Evolutionary conservation across 2,113 vertebrate genomes (phyloP), one percentile per base, ranked within the genome.

Genomic region (Lepidiolamprologus cunningtoni): DNA sequence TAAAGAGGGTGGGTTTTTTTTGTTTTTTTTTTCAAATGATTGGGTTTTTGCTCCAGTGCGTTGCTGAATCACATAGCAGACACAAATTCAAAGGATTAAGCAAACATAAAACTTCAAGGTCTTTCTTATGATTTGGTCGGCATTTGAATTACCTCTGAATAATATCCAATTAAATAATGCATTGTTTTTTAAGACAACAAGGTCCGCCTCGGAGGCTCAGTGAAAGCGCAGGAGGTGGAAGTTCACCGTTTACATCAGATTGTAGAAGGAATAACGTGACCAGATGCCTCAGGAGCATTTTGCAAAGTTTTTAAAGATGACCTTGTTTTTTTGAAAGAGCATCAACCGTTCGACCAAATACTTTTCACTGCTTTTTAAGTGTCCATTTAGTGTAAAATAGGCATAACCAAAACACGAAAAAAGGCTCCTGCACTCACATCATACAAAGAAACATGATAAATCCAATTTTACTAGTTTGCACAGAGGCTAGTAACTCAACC

Each of bases 121-220:
- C 90, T 94, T 85, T 91, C 90, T 88, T 81, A 87, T 92, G 93
- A 93, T 82, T 86, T 83, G 85, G 89, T 91, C 84, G 90, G 90
- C 82, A 89, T 94, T 94, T 92, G 90, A 94, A 95, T 93, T 86
- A 86, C 87, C 87, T 92, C 87, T 85, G 91, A 94, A 89, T 95
- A 93, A 90, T 94, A 93, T 95, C 93, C 90, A 94, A 92, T 93
- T 95, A 93, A 95, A 94, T 92, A 93, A 94, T 93, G 88, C 89
- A 95, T 95, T 91, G 92, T 95, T 93, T 92, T 68, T 50, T 57
- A 81, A 91, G 82, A 92, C 91, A 91, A 93, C 90, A 81, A 86
- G 89, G 61, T 50, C 85, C 81, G 81, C 87, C 87, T 91, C 45
- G 73, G 80, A 86, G 83, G 83, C 54, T 33, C 76, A 83, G 71